Percentiles rank a stretch among this genome's conserved stretches.
These are phyloP conservation scores for Passer domesticus DNA, from an alignment of 2,113 vertebrate species.

Conservation along the genomic window DNA sequence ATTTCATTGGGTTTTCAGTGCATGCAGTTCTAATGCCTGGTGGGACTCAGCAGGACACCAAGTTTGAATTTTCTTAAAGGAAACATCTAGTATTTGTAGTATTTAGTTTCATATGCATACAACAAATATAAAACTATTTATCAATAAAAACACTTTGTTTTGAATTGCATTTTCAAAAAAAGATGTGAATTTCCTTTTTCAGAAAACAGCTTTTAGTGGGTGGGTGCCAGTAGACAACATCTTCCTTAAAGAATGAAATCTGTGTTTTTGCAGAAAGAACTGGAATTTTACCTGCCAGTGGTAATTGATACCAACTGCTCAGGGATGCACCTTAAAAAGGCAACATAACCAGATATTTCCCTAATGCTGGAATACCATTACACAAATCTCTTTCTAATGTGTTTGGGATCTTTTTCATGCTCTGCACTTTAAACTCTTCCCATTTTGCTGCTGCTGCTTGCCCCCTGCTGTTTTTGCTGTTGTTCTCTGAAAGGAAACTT, in stretches of 20 bases:
- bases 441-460: slow-evolving; percentile 38
- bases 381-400: background rate
- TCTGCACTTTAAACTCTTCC: background rate
- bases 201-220: background rate
- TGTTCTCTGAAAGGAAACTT: background rate
- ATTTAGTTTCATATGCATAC: background rate
- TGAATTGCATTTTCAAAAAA: background rate
- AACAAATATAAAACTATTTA: background rate
- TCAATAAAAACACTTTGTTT: background rate
- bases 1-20: background rate
- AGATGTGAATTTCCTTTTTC: background rate
- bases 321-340: background rate
- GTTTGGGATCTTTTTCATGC: background rate
- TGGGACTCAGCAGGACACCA: background rate
- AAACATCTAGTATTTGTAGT: background rate
- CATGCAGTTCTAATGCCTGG: background rate
- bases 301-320: background rate
- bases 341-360: slow-evolving; percentile 1
- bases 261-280: background rate
- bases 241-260: background rate
- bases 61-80: background rate
- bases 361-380: background rate
- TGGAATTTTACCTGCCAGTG: background rate
- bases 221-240: background rate
- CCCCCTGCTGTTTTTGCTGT: slow-evolving; percentile 29